Base-by-base conservation (phyloP, 2,113 vertebrate genomes). In the Pollachius pollachius region DNA sequence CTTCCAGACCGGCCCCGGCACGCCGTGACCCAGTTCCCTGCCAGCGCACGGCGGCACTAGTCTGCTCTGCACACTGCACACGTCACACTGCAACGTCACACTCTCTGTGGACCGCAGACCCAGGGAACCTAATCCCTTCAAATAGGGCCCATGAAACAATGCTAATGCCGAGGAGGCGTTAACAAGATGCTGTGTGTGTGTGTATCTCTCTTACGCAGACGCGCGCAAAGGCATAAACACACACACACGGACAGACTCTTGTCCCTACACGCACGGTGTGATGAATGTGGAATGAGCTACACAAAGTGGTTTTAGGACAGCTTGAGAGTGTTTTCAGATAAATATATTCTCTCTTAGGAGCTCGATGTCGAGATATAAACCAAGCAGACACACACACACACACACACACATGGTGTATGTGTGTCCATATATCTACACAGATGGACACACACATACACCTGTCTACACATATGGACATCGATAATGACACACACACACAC, bases 1-100 rank as follows among this genome's bases (percentile, higher is more conserved):
- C 66, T 89, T 85, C 79, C 83, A 74, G 30, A 2, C 30, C 5
- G 30, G 1, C 30, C 5, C 30, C 5, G 30, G 71, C 81, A 75
- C 80, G 67, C 76, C 63, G 63, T 85, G 89, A 89, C 91, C 91
- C 88, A 91, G 82, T 90, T 92, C 88, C 30, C 30, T 90, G 90
- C 90, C 90, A 87, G 60, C 25, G 52, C 5, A 30, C 62, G 62
- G 3, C 68, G 17, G 66, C 59, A 76, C 58, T 70, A 68, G 73
- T 87, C 86, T 81, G 73, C 83, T 82, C 78, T 78, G 52, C 77
- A 63, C 63, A 58, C 69, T 34, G 13, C 1, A 23, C 21, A 23
- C 21, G 21, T 23, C 77, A 63, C 63, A 58, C 69, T 34, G 13
- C 21, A 57, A 0, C 27, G 62, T 3, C 27, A n/a, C 23, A 78